Base-by-base conservation (phyloP, 2,113 vertebrate genomes). In the Ahaetulla prasina region DNA sequence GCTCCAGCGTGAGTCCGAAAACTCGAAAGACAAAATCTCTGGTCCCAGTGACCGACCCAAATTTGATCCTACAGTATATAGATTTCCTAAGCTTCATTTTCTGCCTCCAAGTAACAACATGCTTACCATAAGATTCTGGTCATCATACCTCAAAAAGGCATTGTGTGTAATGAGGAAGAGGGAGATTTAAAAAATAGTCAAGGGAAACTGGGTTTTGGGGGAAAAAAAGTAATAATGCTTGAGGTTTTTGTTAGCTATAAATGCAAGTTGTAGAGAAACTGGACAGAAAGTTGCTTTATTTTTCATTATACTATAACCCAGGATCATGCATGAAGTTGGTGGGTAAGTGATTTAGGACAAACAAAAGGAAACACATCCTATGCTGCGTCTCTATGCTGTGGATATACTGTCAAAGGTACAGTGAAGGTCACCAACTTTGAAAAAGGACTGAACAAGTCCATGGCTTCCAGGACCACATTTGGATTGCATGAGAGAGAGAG, bases 121-220 rank as follows among this genome's bases (percentile, higher is more conserved):
- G 94, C 92, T 91, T 85, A 94, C 96, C 95, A 95, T 89, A 94
- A 96, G 95, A 96, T 95, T 95, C 47, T 50, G 27, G 12, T 45
- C 27, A 27, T 30, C 49, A 27, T 25, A 50, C 30, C 25, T 87
- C 27, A n/a, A 50, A 85, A 50, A 85, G 49, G 7, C 14, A 30
- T 30, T 35, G 30, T 52, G 5, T 87, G 30, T 52, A 87, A 43
- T 11, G 18, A 54, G n/a, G 53, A 54, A 54, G 43, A 23, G 54
- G 25, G 39, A 27, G 43, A 11, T 20, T n/a, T 45, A 2, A 89
- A 49, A 43, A 63, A 89, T 60, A 22, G 25, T 14, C 20, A n/a
- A 27, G 39, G 35, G 8, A 5, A 43, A 25, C 5, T 25, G 18
- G 27, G 2, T 89, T n/a, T 6, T 12, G 35, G 5, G 3, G 3